These are phyloP conservation scores for Myiopsitta monachus DNA, from an alignment of 2,113 vertebrate genomes.

Conservation along the genomic window DNA sequence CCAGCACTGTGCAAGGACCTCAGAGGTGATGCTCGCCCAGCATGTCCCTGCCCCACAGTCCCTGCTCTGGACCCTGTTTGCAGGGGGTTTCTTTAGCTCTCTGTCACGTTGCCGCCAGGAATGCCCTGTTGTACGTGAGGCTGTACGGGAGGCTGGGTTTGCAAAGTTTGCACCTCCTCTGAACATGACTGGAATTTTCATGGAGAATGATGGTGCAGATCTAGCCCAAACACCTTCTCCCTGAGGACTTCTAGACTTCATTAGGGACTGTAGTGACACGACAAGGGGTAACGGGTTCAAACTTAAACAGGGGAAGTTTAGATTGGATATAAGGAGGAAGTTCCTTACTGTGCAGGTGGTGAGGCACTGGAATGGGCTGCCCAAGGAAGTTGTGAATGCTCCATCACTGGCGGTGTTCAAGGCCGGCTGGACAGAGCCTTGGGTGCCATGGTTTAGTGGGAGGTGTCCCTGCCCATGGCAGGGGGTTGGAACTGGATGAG, in stretches of 20 bases:
- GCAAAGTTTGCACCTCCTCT: not conserved
- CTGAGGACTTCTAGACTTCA: not conserved
- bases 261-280: not conserved
- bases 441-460: no score
- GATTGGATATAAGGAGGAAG: not conserved
- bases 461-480: not conserved
- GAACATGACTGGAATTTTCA: slow-evolving; percentile 27
- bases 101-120: not conserved
- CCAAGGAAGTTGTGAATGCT: no score
- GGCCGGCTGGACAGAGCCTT: no score
- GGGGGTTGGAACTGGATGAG: not conserved
- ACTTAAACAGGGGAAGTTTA: not conserved
- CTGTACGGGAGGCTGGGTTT: not conserved
- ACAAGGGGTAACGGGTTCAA: not conserved
- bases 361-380: no score
- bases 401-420: no score
- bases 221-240: not conserved
- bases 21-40: not conserved
- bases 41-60: not conserved
- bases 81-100: not conserved
- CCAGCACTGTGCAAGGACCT: not conserved
- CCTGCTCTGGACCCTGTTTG: not conserved
- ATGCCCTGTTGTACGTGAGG: not conserved
- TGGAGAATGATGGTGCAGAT: not conserved
- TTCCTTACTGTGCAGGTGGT: no score